phyloP scores from a whole-genome alignment of 2,113 vertebrate genomes.

The Rhadina sibilatrix region DNA sequence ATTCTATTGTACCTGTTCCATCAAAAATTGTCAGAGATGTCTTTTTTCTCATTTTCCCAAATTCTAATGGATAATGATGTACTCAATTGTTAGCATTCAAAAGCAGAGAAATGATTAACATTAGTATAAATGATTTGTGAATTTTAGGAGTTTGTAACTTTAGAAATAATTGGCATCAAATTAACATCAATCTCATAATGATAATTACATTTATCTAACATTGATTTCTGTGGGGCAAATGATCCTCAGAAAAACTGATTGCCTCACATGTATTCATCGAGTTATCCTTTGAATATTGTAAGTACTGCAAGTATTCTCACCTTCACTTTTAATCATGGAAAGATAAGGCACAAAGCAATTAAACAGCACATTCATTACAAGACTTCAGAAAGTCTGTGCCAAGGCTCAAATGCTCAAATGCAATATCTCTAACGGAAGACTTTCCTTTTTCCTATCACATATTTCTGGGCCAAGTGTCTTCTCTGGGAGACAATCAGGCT shows the following conservation, averaged over 20 bases:
- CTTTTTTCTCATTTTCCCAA: not conserved
- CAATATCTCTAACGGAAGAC: not conserved
- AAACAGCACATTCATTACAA: not conserved
- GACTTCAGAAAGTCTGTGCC: not conserved
- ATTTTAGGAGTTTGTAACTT: conserved; percentile 13
- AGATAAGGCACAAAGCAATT: not conserved
- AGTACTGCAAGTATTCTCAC: not conserved
- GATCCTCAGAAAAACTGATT: not conserved
- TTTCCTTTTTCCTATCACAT: not conserved
- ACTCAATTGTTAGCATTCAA: not conserved
- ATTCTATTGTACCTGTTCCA: not conserved
- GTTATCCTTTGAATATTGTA: not conserved
- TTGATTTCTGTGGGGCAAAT: not conserved
- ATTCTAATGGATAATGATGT: not conserved
- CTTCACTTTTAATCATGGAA: conserved; percentile 1
- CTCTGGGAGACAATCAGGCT: not conserved
- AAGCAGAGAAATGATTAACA: not conserved
- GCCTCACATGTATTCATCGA: not conserved
- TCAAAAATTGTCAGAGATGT: conserved; percentile 1
- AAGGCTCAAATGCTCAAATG: not conserved
- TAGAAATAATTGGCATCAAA: conserved; percentile 18
- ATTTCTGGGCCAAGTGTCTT: not conserved
- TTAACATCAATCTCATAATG: not conserved
- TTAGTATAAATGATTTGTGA: not conserved
- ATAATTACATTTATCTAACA: conserved; percentile 1